Base-by-base conservation (phyloP, 2,797 vertebrate species). In the Denticeps clupeoides region DNA sequence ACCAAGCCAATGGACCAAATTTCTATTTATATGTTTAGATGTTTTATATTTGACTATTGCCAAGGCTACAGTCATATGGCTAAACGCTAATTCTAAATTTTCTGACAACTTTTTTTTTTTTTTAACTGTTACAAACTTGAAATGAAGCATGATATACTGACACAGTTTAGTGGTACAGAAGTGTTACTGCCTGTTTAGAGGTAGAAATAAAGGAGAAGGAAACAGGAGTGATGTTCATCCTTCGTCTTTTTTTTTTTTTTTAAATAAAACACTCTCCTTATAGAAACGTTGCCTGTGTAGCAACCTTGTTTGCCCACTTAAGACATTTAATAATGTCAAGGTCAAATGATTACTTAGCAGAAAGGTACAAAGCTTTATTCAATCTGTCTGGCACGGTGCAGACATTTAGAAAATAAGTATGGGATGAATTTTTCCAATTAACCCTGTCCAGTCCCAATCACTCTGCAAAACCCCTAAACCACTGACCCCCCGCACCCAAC, bases 11-110 rank as follows among this genome's bases (percentile, higher is more conserved):
- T 83, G 90, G 87, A 94, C 89, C 90, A 93, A 94, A 96, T 91
- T 90, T 93, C 84, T 97, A 97, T 97, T 97, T 97, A 96, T 97
- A 91, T 89, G 85, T 86, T 82, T 96, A 96, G 90, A 91, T 88
- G n/a, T 94, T 94, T 91, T 92, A 90, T 91, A 95, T 90, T 89
- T 89, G 80, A 89, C 83, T 83, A 81, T 80, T 68, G 68, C 77
- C 74, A 88, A 75, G 63, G 72, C 87, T 87, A 79, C 91, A 94
- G 91, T 86, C 63, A 68, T 73, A 77, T 80, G 74, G 70, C 82
- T 83, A 73, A 67, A 77, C 82, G 87, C 72, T 80, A 83, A 85
- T 81, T 47, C 73, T 68, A 58, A 87, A 86, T 71, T 69, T 75
- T 78, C 51, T 75, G 74, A 68, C 71, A 77, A 29, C 40, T 59